These are phyloP conservation scores for Pterois miles DNA, from an alignment of 2,797 vertebrate genomes.

Conservation along the genomic window DNA sequence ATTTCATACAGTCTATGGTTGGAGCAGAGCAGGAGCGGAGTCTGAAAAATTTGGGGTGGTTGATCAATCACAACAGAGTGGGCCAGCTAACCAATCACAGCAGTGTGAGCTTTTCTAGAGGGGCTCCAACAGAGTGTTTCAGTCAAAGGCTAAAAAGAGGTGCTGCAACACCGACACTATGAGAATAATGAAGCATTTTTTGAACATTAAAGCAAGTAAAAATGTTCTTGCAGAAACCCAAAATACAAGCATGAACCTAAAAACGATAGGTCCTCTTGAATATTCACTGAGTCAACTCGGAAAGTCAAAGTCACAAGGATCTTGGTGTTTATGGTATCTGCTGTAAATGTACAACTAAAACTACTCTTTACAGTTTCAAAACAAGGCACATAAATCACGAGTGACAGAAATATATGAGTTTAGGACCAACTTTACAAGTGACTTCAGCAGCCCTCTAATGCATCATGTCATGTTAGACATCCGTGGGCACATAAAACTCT, in stretches of 20 bases:
- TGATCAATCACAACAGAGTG: no score
- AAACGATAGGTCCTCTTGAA: not conserved
- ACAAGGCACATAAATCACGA: constrained; percentile 1
- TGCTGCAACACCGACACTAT: no score
- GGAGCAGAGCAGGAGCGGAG: no score
- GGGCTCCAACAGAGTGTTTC: no score
- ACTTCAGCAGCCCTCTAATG: not conserved
- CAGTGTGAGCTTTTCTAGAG: no score
- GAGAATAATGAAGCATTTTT: no score
- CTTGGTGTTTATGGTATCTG: not conserved
- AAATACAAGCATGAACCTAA: not conserved
- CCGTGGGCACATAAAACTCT: constrained; percentile 1
- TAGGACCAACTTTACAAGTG: not conserved
- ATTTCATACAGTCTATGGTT: no score
- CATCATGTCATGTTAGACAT: not conserved
- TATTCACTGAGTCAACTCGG: not conserved
- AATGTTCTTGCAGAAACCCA: not conserved
- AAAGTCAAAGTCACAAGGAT: not conserved
- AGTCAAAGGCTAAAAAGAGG: no score
- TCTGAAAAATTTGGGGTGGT: no score
- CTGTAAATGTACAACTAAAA: not conserved
- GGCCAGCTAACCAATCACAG: no score
- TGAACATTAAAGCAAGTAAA: no score
- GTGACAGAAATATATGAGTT: not conserved
- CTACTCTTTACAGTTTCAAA: not conserved